Conservation (phyloP, 1,140 invertebrate species). For the Plutomurus gul region DNA sequence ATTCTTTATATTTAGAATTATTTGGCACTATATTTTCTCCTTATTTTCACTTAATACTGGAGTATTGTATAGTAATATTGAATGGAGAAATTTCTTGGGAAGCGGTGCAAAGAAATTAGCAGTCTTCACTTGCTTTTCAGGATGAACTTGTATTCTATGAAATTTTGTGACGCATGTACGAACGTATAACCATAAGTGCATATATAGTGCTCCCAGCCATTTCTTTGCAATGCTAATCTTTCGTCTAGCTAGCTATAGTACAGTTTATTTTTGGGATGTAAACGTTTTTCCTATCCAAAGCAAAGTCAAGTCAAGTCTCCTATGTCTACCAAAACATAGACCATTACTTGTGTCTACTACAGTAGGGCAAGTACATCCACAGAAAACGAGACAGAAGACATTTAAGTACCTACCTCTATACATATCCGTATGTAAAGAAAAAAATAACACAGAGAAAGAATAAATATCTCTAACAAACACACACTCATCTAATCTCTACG, state of each 20-base stretch:
- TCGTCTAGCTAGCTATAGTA: constrained; percentile 13
- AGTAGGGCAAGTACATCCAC: too few species aligned
- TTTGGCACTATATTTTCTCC: constrained; percentile 8
- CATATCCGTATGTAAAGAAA: not conserved
- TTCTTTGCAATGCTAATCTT: constrained; percentile 24
- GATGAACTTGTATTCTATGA: constrained; percentile 8
- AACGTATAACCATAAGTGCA: constrained; percentile 25
- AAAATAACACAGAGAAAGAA: constrained; percentile 23
- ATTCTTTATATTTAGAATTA: too few species aligned
- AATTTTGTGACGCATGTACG: constrained; percentile 25
- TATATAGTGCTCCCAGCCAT: not conserved
- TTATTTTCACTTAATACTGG: not conserved
- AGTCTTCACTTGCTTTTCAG: not conserved
- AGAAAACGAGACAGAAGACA: not conserved
- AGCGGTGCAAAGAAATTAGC: not conserved
- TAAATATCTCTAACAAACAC: not conserved
- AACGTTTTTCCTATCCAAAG: constrained; percentile 15
- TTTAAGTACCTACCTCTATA: not conserved
- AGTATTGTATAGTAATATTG: too few species aligned
- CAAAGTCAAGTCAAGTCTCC: not conserved
- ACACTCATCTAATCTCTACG: constrained; percentile 4
- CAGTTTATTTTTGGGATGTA: constrained; percentile 29
- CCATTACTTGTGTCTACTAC: too few species aligned
- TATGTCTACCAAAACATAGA: too few species aligned
- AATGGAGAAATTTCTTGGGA: not conserved